phyloP scores from a whole-genome alignment of 2,797 vertebrate genomes.

The Salarias fasciatus region DNA sequence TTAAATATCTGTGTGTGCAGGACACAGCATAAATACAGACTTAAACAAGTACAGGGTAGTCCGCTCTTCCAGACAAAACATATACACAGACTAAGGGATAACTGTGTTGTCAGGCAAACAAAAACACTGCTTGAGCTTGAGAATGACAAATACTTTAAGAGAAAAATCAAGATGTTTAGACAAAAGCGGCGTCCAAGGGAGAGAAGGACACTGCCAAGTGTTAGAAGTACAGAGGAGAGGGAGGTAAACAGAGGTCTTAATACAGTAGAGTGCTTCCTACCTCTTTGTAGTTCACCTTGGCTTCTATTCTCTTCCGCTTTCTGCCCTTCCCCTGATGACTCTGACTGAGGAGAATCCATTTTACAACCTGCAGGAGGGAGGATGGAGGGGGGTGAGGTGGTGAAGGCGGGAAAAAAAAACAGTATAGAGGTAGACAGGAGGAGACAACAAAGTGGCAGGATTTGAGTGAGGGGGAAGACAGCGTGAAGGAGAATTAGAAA shows the following conservation, averaged over 20 bases:
- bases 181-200: slow-evolving; percentile 22
- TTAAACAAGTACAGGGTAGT: slow-evolving; percentile 52
- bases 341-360: slow-evolving; percentile 90
- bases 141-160: slow-evolving; percentile 17
- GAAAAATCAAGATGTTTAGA: slow-evolving; percentile 1
- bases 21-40: slow-evolving; percentile 64
- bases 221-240: slow-evolving; percentile 13
- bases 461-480: slow-evolving; percentile 31
- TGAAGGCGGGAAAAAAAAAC: slow-evolving; percentile 59
- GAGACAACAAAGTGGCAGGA: slow-evolving; percentile 36
- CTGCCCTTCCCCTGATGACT: slow-evolving; percentile 84
- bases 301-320: slow-evolving; percentile 85
- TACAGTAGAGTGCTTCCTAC: slow-evolving; percentile 81
- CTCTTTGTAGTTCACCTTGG: slow-evolving; percentile 88
- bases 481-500: slow-evolving; percentile 13
- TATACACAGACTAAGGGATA: slow-evolving; percentile 53
- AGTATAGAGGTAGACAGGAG: slow-evolving; percentile 33
- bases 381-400: slow-evolving; percentile 19
- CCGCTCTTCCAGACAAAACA: slow-evolving; percentile 55
- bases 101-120: slow-evolving; percentile 47
- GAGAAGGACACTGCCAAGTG: slow-evolving; percentile 2
- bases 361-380: slow-evolving; percentile 86
- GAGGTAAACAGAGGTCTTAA: slow-evolving; percentile 47
- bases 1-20: slow-evolving; percentile 53
- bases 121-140: slow-evolving; percentile 20